Evolutionary conservation across 1,140 invertebrate species (phyloP).

Genomic region (Chlorops oryzae): DNA sequence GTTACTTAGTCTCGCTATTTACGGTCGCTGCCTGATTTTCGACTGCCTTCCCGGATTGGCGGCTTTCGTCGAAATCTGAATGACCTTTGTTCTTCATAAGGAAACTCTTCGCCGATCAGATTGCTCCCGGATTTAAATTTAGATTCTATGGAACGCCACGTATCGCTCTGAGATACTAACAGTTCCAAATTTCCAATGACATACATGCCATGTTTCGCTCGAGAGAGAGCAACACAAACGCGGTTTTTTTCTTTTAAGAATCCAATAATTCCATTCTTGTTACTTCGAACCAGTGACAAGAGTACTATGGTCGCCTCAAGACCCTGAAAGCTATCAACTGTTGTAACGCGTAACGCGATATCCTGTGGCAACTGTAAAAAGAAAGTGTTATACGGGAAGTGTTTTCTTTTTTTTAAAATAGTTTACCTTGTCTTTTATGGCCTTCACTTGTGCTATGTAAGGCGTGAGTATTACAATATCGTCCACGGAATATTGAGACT

Average conservation of each 20-base stretch:
- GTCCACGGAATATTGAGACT: constrained; percentile 51
- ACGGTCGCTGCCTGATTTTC: too few relatives aligned
- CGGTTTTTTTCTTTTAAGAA: constrained; percentile 71
- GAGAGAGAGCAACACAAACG: constrained; percentile 76
- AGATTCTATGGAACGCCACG: constrained; percentile 53
- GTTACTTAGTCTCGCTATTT: too few relatives aligned
- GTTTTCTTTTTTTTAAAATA: background rate
- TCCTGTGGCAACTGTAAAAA: constrained; percentile 23
- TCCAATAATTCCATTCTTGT: constrained; percentile 62
- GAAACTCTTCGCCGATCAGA: constrained; percentile 27
- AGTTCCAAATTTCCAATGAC: constrained; percentile 63
- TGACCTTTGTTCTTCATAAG: too few relatives aligned
- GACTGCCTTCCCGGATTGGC: too few relatives aligned
- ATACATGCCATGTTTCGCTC: constrained; percentile 66
- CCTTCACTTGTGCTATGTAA: constrained; percentile 56
- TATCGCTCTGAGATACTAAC: constrained; percentile 49
- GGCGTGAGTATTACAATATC: constrained; percentile 63
- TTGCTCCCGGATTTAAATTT: constrained; percentile 18
- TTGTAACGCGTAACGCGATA: constrained; percentile 52
- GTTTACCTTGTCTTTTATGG: constrained; percentile 14
- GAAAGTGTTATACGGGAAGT: background rate
- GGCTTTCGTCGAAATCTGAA: too few relatives aligned
- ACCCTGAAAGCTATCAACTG: constrained; percentile 80
- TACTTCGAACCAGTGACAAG: constrained; percentile 74
- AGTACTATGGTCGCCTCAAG: constrained; percentile 81